These are phyloP conservation scores for Anguilla pacifica DNA, from an alignment of 2,797 vertebrate species.

Conservation along the genomic window DNA sequence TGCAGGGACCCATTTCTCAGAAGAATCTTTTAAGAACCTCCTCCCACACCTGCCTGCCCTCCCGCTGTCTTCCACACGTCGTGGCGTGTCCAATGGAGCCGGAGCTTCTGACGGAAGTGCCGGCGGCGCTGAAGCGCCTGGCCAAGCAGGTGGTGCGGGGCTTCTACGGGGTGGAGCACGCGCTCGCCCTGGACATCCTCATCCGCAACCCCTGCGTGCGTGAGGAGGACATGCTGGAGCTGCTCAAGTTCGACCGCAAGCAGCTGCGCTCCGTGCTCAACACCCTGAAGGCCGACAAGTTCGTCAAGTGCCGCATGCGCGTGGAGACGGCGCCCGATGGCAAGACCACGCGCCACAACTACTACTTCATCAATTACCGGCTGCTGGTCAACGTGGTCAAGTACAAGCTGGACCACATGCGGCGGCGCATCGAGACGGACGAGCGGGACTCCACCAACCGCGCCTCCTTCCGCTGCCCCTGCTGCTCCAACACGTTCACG, in stretches of 20 bases:
- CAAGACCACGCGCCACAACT: conserved; percentile 96
- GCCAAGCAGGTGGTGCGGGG: conserved; percentile 97
- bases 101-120: conserved; percentile 91
- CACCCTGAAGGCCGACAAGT: conserved; percentile 95
- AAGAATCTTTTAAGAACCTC: neutral
- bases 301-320: conserved; percentile 97
- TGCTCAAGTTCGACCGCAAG: conserved; percentile 97
- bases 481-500: conserved; percentile 92
- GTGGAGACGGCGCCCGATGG: conserved; percentile 95
- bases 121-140: conserved; percentile 90
- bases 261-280: conserved; percentile 94
- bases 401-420: conserved; percentile 98
- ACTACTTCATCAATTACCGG: conserved; percentile 97
- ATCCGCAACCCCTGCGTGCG: conserved; percentile 96
- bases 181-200: conserved; percentile 92
- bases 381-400: conserved; percentile 97
- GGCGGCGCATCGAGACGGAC: conserved; percentile 94
- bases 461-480: conserved; percentile 93
- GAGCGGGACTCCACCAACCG: conserved; percentile 97
- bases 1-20: conserved; percentile 6
- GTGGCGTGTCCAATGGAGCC: conserved; percentile 81
- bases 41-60: neutral
- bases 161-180: conserved; percentile 95
- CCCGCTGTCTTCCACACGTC: neutral
- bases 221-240: conserved; percentile 97